phyloP scores from a whole-genome alignment of 1,140 invertebrate genomes.

The Caenorhabditis tropicalis region DNA sequence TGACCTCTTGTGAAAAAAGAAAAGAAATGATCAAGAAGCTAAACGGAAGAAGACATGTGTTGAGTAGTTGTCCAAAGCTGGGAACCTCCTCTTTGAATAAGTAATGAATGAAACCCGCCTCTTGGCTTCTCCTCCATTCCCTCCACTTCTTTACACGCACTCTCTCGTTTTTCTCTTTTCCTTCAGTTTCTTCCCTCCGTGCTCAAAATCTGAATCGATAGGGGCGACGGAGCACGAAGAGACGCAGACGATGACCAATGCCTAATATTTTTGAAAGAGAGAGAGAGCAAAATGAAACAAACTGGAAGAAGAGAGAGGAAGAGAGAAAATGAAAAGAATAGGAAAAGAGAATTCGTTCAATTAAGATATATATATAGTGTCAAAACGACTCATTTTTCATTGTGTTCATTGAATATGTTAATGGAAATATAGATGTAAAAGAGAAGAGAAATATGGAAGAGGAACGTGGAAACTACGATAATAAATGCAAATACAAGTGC shows the following conservation, averaged over 20 bases:
- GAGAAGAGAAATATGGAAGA: not conserved
- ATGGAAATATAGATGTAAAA: not conserved
- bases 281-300: not conserved
- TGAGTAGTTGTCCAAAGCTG: not conserved
- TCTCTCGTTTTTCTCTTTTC: not conserved
- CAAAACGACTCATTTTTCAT: conserved; percentile 18
- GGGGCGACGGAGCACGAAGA: not conserved
- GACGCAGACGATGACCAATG: conserved; percentile 6
- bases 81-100: conserved; percentile 7
- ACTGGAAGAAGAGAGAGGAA: not conserved
- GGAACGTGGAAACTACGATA: not conserved
- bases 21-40: not conserved
- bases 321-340: too few relatives aligned
- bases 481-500: not conserved
- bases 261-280: conserved; percentile 23
- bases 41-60: conserved; percentile 39
- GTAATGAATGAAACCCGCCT: conserved; percentile 29
- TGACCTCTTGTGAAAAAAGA: not conserved
- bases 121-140: not conserved
- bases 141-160: not conserved
- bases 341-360: not conserved
- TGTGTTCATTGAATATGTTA: not conserved
- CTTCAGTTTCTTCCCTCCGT: not conserved
- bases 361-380: not conserved
- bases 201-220: conserved; percentile 43